phyloP scores from a whole-genome alignment of 2,113 vertebrate genomes.

The Machaerirhynchus nigripectus region DNA sequence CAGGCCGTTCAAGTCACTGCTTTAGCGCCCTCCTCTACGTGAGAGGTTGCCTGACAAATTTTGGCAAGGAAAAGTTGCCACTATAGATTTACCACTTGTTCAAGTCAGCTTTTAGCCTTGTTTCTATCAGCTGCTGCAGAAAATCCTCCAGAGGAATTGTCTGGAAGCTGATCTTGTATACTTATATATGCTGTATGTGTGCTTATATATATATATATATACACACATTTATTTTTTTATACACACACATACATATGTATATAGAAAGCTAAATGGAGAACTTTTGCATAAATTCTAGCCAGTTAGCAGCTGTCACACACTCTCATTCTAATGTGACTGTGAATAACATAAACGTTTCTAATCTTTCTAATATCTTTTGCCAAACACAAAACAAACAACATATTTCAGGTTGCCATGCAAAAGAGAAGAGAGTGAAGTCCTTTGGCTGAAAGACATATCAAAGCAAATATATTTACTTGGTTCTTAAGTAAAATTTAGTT shows the following conservation, averaged over 20 bases:
- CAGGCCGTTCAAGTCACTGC: background rate
- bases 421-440: background rate
- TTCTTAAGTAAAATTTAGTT: background rate
- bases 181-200: background rate
- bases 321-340: background rate
- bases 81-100: background rate
- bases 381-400: constrained; percentile 5
- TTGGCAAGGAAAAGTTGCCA: background rate
- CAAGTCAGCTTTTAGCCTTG: background rate
- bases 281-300: background rate
- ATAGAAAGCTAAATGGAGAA: background rate
- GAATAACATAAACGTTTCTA: background rate
- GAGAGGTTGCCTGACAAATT: background rate
- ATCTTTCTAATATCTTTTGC: constrained; percentile 15
- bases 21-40: background rate
- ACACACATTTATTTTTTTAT: background rate
- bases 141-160: background rate
- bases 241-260: background rate
- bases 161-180: background rate
- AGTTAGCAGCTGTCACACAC: background rate
- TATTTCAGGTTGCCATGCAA: constrained; percentile 1
- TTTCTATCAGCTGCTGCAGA: background rate
- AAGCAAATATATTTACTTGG: background rate
- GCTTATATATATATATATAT: background rate
- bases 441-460: background rate